Evolutionary conservation across 1,140 invertebrate genomes (phyloP), one percentile per base, ranked within the genome.

Genomic region (Potamilus streckersoni): DNA sequence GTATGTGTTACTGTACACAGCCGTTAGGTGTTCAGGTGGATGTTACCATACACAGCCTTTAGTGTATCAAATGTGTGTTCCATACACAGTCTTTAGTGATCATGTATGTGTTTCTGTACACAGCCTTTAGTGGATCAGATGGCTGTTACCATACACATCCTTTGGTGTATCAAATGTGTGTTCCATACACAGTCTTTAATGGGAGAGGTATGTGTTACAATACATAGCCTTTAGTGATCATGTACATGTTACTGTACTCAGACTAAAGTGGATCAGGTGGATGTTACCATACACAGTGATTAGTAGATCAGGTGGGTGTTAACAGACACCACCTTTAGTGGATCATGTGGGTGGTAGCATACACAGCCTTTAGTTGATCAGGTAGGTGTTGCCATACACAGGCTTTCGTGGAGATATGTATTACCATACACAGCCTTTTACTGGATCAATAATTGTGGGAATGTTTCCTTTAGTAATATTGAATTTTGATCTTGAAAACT

Each of bases 101-200:
- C 2, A 31, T 2, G 2, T 31, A 31, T 31, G 27, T 31, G 27
- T 31, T 23, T 1, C 23, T 23, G 23, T 23, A 23, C 23, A 23
- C 93, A 94, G 79, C 95, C 95, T 0, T 89, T 98, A 4, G 94
- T 97, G 0, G 95, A 97, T 90, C 96, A 97, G 87, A 90, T 94
- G 27, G 27, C 1, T 31, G 27, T 31, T 31, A 31, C 27, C 27
- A 31, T 31, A 3, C 27, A 31, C 93, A 94, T 79, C 95, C 95
- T 0, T 89, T 98, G 3, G 94, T 97, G 0, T 95, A 97, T 90
- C 96, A 97, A 87, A 90, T 94, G 83, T 2, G 27, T 31, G 27
- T 31, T 31, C 27, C 4, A 31, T 31, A 31, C 27, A 31, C 93
- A 94, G 79, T 95, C 95, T 0, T 89, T 98, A 4, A 94, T 97